Conservation (phyloP, 2,888 invertebrate genomes). For the Eremobia ochroleuca region DNA sequence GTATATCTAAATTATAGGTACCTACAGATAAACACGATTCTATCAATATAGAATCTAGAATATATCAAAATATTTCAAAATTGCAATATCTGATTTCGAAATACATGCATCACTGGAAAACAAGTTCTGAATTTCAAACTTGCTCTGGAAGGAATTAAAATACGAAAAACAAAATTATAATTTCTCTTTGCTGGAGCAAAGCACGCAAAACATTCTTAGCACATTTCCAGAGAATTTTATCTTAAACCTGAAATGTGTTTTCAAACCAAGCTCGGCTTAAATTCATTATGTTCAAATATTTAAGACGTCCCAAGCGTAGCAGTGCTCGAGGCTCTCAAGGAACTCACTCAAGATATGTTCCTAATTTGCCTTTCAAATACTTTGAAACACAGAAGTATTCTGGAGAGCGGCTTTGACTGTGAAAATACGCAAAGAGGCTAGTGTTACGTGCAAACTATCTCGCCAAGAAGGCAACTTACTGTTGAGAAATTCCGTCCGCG, state of each 20-base stretch:
- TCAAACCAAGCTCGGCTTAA: slow-evolving; percentile 68
- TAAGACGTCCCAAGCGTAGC: slow-evolving; percentile 76
- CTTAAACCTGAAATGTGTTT: slow-evolving; percentile 65
- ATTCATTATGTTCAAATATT: slow-evolving; percentile 84
- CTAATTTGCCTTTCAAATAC: slow-evolving; percentile 90
- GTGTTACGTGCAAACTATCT: slow-evolving; percentile 89
- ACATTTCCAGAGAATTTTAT: slow-evolving; percentile 59
- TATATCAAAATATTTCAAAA: neutral
- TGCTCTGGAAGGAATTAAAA: slow-evolving; percentile 8
- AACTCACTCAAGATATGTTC: slow-evolving; percentile 83
- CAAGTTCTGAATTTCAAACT: neutral
- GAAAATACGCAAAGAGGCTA: slow-evolving; percentile 87
- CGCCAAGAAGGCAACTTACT: slow-evolving; percentile 83
- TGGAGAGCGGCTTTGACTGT: slow-evolving; percentile 84
- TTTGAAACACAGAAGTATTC: slow-evolving; percentile 87
- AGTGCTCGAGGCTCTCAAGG: slow-evolving; percentile 72
- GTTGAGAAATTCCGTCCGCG: slow-evolving; percentile 88
- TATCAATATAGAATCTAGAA: too few species aligned
- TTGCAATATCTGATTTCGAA: neutral
- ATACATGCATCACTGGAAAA: neutral
- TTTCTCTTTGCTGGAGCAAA: slow-evolving; percentile 35
- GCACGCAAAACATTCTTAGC: slow-evolving; percentile 46
- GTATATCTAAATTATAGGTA: neutral
- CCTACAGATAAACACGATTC: neutral
- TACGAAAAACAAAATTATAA: slow-evolving; percentile 45